Base-by-base conservation (phyloP, 92 coral and sea anemone genomes). In the Galaxea fascicularis region DNA sequence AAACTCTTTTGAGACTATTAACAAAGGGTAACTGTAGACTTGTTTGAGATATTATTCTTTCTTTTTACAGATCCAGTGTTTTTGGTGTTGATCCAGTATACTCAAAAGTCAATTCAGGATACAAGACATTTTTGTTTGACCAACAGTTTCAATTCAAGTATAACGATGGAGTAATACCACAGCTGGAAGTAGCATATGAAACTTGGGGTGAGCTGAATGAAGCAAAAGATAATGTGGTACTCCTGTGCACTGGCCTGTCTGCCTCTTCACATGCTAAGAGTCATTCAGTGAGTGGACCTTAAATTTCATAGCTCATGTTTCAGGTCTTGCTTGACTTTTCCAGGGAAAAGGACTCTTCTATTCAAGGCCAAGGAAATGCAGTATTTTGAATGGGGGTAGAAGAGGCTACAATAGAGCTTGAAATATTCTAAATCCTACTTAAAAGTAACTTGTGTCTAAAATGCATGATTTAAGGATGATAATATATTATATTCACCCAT, bases 201-300 rank as follows among this genome's bases (percentile, higher is more conserved):
- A 96, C 98, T 4, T 96, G 98, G 98, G 98, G 98, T 15, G 86
- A 90, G 52, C 81, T 96, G 71, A 96, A 92, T 77, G 91, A 90
- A 18, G 86, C 78, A 66, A 92, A 88, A 71, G 93, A 91, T 65
- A 96, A 96, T 92, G 98, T 83, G 46, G 90, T 96, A 49, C 92
- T 96, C 21, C 77, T 96, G 79, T 94, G 85, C 68, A 96, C 95
- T 81, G 98, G 98, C 0, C 78, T 96, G 22, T 96, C 98, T 17
- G 93, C 98, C 24, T 96, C 98, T 4, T 94, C 98, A 56, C 98
- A 96, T 89, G 98, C 98, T 14, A 90, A 89, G 75, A 96, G 98
- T 86, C 98, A 96, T 57, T 64, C 82, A 92, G 98, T 94, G 86
- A 49, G 85, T 62, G 41, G 20, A 65, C 44, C 7, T 22, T 11